Evolutionary conservation across 2,888 invertebrate species (phyloP), one percentile per base, ranked within the genome.

Genomic region (Pedicia rivosa): DNA sequence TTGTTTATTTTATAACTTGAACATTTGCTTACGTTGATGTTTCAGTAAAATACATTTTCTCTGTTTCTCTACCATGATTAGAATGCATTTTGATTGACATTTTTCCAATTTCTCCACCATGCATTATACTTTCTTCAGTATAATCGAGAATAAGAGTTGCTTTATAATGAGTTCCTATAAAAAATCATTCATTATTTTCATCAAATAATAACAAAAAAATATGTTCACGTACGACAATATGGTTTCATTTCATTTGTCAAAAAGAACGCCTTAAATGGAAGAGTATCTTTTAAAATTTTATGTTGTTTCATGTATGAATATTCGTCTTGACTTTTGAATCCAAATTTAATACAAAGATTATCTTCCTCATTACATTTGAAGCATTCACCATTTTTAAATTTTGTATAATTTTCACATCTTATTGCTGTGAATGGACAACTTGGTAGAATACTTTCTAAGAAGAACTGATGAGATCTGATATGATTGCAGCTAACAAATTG

Each of bases 401-500:
- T 68, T 74, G 82, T 78, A 62, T 74, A 84, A 14, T 78, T 80
- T 12, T 74, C 66, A 53, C 92, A 92, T 38, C 78, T 74, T 38
- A 84, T 76, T 1, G 77, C 78, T 50, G 74, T 63, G 52, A 81
- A 91, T 0, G 80, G 75, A 48, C 91, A 91, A 10, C 65, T 58
- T 0, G 77, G 69, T 42, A 77, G 74, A 34, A 92, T 75, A 46
- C 83, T 87, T 57, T 91, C 91, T 0, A 72, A 77, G 54, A 84
- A 90, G 52, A 74, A 78, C 48, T 82, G 76, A 53, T 84, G 75
- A 43, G 87, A 82, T 35, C 91, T 64, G 40, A 88, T 71, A 54
- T 94, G 92, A 58, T 87, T 83, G 56, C 92, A 94, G 17, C 84
- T 78, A 13, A 92, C 42, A 43, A 61, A 59, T 43, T 59, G 51